These are phyloP conservation scores for Pissodes strobi DNA, from an alignment of 1,140 invertebrate genomes.

Conservation along the genomic window DNA sequence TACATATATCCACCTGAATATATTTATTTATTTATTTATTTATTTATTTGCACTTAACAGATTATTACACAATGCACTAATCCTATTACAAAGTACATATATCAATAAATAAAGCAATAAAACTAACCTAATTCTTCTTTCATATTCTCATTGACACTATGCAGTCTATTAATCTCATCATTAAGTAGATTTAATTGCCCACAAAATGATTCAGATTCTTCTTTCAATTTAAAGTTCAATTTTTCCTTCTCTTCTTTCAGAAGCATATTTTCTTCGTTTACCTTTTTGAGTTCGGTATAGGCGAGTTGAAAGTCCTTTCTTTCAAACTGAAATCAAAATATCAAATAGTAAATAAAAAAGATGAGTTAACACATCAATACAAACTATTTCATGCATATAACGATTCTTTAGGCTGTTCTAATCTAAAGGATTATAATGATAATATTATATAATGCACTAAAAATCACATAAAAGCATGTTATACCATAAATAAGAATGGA, in stretches of 20 bases:
- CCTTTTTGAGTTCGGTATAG: conserved; percentile 15
- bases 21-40: neutral
- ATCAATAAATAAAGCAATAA: neutral
- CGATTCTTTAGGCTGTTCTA: no score
- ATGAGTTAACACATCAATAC: no score
- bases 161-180: conserved; percentile 4
- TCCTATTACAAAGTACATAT: no score
- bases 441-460: no score
- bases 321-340: conserved; percentile 12
- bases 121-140: conserved; percentile 11
- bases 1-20: neutral
- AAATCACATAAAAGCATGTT: no score
- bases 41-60: no score
- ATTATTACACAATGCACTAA: no score
- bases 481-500: no score
- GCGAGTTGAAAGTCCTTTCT: conserved; percentile 11
- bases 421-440: no score
- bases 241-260: conserved; percentile 31
- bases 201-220: conserved; percentile 2
- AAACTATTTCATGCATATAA: no score
- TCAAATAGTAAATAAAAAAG: no score
- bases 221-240: conserved; percentile 13
- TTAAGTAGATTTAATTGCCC: conserved; percentile 3
- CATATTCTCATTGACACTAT: neutral
- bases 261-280: conserved; percentile 28